A percentile compares a stretch with the other conserved stretches of the same genome.
phyloP scores from a whole-genome alignment of 1,140 invertebrate genomes.

The Aethina tumida region DNA sequence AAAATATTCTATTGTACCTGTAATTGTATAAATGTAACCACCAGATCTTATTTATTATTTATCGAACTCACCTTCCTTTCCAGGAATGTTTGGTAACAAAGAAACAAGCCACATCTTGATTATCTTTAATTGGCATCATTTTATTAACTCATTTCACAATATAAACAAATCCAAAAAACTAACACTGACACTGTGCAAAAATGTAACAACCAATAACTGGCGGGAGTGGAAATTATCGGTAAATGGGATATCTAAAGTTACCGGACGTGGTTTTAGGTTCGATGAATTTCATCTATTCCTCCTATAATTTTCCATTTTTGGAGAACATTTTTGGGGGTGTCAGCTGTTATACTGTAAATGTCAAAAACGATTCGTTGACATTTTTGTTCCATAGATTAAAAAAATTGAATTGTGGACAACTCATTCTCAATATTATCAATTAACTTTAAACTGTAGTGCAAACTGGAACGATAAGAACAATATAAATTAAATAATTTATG shows the following conservation, averaged over 20 bases:
- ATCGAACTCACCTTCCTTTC: constrained; percentile 81
- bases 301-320: constrained; percentile 4
- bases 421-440: too few species aligned
- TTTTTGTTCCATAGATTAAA: neutral
- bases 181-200: neutral
- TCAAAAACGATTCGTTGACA: constrained; percentile 1
- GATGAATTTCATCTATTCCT: constrained; percentile 5
- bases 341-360: constrained; percentile 14
- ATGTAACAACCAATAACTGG: neutral
- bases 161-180: constrained; percentile 2
- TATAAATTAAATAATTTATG: too few species aligned
- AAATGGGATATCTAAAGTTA: neutral
- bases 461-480: too few species aligned
- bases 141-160: constrained; percentile 28
- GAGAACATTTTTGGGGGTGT: constrained; percentile 15
- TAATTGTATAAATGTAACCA: too few species aligned
- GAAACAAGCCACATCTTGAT: constrained; percentile 87
- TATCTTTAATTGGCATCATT: constrained; percentile 79
- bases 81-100: constrained; percentile 92
- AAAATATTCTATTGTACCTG: constrained; percentile 96
- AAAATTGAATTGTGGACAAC: too few species aligned
- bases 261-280: neutral
- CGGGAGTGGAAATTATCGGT: neutral
- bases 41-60: constrained; percentile 1
- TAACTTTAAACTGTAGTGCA: too few species aligned